A percentile compares a stretch with the other conserved stretches of the same genome.
Evolutionary conservation across 1,140 invertebrate genomes (phyloP).

Genomic region (Orius laevigatus): DNA sequence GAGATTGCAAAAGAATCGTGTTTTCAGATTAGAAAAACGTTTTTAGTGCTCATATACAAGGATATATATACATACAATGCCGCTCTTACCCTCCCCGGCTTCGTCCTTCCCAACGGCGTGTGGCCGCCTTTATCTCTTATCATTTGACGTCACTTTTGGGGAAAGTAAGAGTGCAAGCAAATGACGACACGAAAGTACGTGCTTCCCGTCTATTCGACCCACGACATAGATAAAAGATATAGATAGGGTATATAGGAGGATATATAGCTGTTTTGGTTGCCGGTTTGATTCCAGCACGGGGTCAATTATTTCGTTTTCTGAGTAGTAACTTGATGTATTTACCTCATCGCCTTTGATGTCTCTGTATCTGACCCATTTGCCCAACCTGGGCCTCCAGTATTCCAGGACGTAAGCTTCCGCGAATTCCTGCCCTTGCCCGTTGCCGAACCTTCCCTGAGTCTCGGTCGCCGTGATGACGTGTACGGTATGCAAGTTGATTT

Average conservation of each 20-base stretch:
- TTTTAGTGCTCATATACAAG: background rate
- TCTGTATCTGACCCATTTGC: constrained; percentile 55
- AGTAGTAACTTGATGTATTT: constrained; percentile 22
- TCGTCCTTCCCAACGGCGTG: too few species aligned
- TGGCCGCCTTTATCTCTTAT: too few species aligned
- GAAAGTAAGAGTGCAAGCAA: too few species aligned
- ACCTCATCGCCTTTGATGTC: constrained; percentile 53
- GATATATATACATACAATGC: background rate
- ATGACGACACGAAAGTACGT: too few species aligned
- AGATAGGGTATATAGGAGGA: too few species aligned
- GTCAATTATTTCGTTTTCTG: too few species aligned
- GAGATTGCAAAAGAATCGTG: background rate
- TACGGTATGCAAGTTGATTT: constrained; percentile 53
- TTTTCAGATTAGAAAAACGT: background rate
- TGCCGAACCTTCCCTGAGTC: constrained; percentile 73
- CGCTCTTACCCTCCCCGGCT: too few species aligned
- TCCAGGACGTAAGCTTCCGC: constrained; percentile 61
- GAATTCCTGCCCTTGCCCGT: constrained; percentile 65
- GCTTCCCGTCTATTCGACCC: too few species aligned
- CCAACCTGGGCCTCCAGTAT: constrained; percentile 52
- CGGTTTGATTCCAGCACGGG: background rate
- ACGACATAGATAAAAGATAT: too few species aligned
- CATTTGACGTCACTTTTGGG: too few species aligned
- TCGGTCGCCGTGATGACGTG: constrained; percentile 65
- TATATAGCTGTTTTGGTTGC: too few species aligned